Evolutionary conservation across 1,140 invertebrate species (phyloP), one percentile per base, ranked within the genome.

Genomic region (Halesus radiatus): DNA sequence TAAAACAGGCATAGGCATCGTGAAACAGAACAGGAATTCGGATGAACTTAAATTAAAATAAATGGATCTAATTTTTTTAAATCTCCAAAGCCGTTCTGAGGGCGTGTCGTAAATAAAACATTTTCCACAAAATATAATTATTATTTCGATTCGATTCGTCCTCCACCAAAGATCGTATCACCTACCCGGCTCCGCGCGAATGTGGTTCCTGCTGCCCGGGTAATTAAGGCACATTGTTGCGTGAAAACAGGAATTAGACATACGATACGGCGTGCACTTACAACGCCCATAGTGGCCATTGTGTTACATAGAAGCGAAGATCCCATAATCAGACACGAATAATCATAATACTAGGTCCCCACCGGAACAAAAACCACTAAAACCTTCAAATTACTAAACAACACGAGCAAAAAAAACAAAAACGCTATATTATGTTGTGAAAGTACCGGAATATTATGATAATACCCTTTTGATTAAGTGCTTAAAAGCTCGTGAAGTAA

Each of bases 271-370:
- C 37, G 45, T 26, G 37, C 37, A 52, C n/a, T 10, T 37, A 66
- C 62, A 16, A 66, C 68, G 32, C 68, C 68, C 68, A 22, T 52
- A 52, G 20, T 18, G 20, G 8, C 68, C 68, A 72, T 72, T 72
- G 68, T 72, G 50, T 52, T 52, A 20, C 68, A 26, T 52, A 52
- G 10, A 22, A 72, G 68, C 26, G 68, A 72, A 29, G 68, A 72
- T 72, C 45, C 45, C 68, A 72, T 72, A 72, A 72, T 72, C 68
- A 52, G 68, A 52, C 68, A 53, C 45, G 68, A 72, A 53, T 72
- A 72, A 72, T 72, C 68, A 72, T 52, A 72, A 72, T 72, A 72
- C 68, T 23, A 20, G 68, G 45, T 53, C 22, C 13, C 62, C 15
- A 16, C 68, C n/a, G 50, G 8, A 23, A 7, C 0, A 60, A 45